Base-by-base conservation (phyloP, 2,113 vertebrate genomes). In the Chaetodon trifascialis region DNA sequence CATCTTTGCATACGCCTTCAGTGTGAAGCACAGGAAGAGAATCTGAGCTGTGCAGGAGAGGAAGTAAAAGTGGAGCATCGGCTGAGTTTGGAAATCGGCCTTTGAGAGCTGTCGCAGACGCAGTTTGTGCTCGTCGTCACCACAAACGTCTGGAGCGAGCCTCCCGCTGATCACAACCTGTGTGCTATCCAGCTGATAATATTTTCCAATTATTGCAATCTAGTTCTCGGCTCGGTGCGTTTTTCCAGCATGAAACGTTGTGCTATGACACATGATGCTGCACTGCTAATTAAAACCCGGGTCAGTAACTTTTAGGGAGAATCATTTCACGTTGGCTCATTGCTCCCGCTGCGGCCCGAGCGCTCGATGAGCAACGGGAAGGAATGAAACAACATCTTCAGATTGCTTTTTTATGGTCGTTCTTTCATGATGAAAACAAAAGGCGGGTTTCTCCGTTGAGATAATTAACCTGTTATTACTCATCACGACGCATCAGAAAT, bases 271-370 rank as follows among this genome's bases (percentile, higher is more conserved):
- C 16, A 47, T 62, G 15, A 15, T 40, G 55, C 64, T 6, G 16
- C 25, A 68, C 10, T 4, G 11, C 68, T 69, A 56, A 84, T 84
- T 79, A 74, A 68, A 68, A 73, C 38, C 38, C 9, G 38, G 82
- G 63, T 55, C 68, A 62, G 46, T 67, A 15, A 52, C 68, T 73
- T 51, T 59, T 38, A 58, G 67, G 42, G 23, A 66, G 69, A 67
- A 25, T 15, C 46, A 49, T 34, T 73, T 11, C 14, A 34, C 42
- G 49, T 47, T 58, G 79, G 46, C 71, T 74, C 62, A 30, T 49
- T 51, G 44, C 19, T 10, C 12, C 40, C 2, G 58, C 19, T 73
- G 60, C 36, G 19, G 36, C 38, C 21, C 7, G 0, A 14, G 54
- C 44, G 14, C 44, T 52, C 5, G 21, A 47, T 30, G 30, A 55